A percentile compares a stretch with the other conserved stretches of the same genome.
Conservation (phyloP, 1,140 invertebrate genomes). For the Nephila pilipes region DNA sequence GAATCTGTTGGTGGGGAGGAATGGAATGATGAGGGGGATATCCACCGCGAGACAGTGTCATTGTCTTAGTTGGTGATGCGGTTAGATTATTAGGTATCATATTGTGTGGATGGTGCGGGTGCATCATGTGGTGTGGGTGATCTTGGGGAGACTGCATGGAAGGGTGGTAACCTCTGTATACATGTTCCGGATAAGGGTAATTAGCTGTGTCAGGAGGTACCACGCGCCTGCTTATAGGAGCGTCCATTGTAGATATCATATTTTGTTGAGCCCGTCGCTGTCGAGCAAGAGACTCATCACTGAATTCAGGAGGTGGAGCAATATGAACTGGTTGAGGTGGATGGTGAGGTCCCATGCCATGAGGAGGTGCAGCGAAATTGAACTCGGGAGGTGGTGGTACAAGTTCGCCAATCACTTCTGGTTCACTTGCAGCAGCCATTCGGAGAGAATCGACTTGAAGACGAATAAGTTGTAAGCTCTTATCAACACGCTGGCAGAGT, state of each 20-base stretch:
- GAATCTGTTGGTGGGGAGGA: constrained; percentile 59
- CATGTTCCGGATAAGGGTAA: constrained; percentile 69
- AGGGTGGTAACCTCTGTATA: constrained; percentile 67
- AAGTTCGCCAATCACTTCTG: constrained; percentile 78
- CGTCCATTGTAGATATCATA: constrained; percentile 67
- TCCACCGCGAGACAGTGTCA: constrained; percentile 66
- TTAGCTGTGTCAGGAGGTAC: constrained; percentile 50
- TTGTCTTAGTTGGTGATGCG: constrained; percentile 67
- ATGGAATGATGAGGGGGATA: constrained; percentile 61
- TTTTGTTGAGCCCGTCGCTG: constrained; percentile 70
- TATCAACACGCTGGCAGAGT: constrained; percentile 76
- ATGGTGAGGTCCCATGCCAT: constrained; percentile 4
- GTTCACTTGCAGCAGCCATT: constrained; percentile 78
- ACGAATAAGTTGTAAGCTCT: constrained; percentile 77
- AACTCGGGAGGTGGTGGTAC: constrained; percentile 79
- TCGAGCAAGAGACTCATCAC: constrained; percentile 72
- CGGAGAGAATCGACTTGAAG: constrained; percentile 78
- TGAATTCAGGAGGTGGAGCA: constrained; percentile 77
- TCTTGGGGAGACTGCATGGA: constrained; percentile 70
- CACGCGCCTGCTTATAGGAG: constrained; percentile 43
- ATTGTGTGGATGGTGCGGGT: constrained; percentile 60
- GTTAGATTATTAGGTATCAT: constrained; percentile 64
- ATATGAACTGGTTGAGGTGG: constrained; percentile 63
- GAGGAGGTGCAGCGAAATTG: constrained; percentile 70
- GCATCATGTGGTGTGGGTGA: constrained; percentile 64